Evolutionary conservation across 2,888 invertebrate genomes (phyloP).

Genomic region (Harpagoxenus sublaevis): DNA sequence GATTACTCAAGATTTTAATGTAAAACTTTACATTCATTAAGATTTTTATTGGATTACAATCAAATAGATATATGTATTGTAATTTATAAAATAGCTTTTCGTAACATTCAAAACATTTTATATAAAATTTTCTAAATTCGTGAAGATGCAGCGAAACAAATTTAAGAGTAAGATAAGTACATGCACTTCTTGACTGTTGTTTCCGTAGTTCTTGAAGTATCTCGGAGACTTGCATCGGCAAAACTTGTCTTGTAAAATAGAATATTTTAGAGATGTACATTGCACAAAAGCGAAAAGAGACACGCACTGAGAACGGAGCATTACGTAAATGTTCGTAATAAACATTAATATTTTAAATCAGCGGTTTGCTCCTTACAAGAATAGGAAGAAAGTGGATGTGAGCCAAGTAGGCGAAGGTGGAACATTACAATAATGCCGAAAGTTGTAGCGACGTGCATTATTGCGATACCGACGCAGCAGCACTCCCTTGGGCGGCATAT

Average conservation of each 20-base stretch:
- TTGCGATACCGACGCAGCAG: slow-evolving; percentile 49
- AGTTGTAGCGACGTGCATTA: slow-evolving; percentile 54
- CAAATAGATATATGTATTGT: neutral
- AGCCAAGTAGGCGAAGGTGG: slow-evolving; percentile 30
- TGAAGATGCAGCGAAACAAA: neutral
- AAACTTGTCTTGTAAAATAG: slow-evolving; percentile 23
- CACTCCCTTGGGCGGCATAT: slow-evolving; percentile 51
- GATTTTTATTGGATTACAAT: neutral
- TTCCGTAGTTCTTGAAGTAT: neutral
- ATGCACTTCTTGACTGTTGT: slow-evolving; percentile 8
- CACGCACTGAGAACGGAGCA: neutral
- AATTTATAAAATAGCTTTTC: neutral
- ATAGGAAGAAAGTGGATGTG: slow-evolving; percentile 26
- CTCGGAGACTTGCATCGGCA: neutral
- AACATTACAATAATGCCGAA: slow-evolving; percentile 54
- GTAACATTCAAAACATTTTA: neutral
- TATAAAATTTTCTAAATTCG: slow-evolving; percentile 3
- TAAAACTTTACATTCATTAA: slow-evolving; percentile 12
- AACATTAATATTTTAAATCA: slow-evolving; percentile 35
- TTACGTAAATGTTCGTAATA: slow-evolving; percentile 31
- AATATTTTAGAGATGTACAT: neutral
- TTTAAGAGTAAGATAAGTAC: slow-evolving; percentile 17
- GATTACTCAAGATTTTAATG: neutral
- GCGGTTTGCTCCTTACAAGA: neutral
- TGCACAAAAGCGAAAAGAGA: neutral